Base-by-base conservation (phyloP, 2,797 vertebrate species). In the Hylomyscus alleni region DNA sequence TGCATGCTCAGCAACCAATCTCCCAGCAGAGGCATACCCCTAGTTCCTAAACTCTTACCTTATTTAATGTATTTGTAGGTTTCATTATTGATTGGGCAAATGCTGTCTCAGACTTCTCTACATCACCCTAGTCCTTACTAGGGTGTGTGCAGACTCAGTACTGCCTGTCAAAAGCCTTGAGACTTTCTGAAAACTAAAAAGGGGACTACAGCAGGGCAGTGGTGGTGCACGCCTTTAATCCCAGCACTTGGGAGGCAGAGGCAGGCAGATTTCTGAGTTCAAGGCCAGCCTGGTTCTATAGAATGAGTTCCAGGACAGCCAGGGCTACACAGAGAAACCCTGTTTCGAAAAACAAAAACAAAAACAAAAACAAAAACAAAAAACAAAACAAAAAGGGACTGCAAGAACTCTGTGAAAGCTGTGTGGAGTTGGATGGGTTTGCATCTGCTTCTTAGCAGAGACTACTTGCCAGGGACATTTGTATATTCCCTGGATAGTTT, bases 21-120 rank as follows among this genome's bases (percentile, higher is more conserved):
- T 44, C 20, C 72, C 47, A 47, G 29, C 54, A 24, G 72, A 76
- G 29, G 2, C 77, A n/a, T 60, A 78, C 78, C 2, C 8, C 54
- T 47, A n/a, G 31, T 44, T 11, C 69, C 54, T 87, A 67, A 72
- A 54, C n/a, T 73, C 14, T 37, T 56, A 69, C 19, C 37, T 67
- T 85, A 81, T 82, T 96, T 94, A 56, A 44, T 29, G 24, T 77
- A 56, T 94, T 92, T 90, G 47, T 94, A 84, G 34, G 19, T 85
- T 94, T 96, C 37, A 67, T 56, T 75, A 60, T 50, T 91, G 37
- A 58, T 96, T 80, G 89, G 77, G 29, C 72, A 95, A 78, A 83
- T 75, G 29, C 54, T 69, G 17, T 87, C n/a, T 13, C 2, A 76
- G 52, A 81, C 26, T 44, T 91, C 56, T 83, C 7, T 89, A 56